Conservation (phyloP, 2,113 vertebrate genomes). For the Dasyurus viverrinus region DNA sequence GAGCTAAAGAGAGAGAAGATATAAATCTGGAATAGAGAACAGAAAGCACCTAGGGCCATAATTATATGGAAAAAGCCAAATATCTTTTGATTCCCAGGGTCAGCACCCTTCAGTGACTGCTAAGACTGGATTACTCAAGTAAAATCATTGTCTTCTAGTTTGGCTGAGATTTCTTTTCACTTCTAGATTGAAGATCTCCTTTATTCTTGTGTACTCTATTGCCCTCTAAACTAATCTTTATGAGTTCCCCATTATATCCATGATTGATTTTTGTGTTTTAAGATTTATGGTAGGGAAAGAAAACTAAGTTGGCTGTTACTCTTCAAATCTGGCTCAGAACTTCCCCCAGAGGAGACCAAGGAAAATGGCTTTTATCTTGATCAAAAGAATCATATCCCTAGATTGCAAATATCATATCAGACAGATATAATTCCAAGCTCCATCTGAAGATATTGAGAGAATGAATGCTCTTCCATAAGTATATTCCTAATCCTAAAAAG, state of each 20-base stretch:
- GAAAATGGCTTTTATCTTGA: neutral
- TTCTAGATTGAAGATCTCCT: neutral
- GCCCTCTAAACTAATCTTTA: neutral
- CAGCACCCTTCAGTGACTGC: neutral
- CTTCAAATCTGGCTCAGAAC: neutral
- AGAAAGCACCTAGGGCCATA: neutral
- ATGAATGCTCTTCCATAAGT: neutral
- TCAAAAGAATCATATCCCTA: neutral
- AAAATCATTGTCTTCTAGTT: neutral
- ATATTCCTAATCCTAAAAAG: neutral
- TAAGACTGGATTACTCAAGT: neutral
- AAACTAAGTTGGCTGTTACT: neutral
- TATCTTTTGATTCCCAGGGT: neutral
- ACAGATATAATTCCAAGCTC: neutral
- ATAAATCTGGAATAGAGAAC: neutral
- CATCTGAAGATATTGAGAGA: neutral
- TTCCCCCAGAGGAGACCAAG: neutral
- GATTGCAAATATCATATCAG: neutral
- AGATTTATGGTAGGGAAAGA: neutral
- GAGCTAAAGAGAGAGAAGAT: neutral
- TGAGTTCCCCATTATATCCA: neutral
- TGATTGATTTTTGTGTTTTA: neutral
- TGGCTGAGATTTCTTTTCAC: neutral
- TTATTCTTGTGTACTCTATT: neutral
- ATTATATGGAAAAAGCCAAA: neutral